Evolutionary conservation across 2,888 invertebrate genomes (phyloP).

Genomic region (Plusia festucae): DNA sequence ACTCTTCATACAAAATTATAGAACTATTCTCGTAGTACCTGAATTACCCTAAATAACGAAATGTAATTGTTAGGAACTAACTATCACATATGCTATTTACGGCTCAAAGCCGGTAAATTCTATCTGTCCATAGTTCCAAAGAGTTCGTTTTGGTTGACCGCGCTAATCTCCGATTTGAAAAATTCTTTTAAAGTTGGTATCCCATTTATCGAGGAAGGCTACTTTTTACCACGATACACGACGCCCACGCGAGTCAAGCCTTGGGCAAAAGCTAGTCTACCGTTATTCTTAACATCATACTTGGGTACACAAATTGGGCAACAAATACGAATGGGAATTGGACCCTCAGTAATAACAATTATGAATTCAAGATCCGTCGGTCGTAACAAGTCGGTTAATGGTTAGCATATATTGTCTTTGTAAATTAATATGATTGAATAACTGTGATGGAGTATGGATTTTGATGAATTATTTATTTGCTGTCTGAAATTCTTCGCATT

Average conservation of each 20-base stretch:
- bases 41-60: too few relatives aligned
- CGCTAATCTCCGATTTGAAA: too few relatives aligned
- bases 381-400: constrained; percentile 33
- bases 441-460: background rate
- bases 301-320: constrained; percentile 29
- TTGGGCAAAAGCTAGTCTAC: too few relatives aligned
- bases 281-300: background rate
- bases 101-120: background rate
- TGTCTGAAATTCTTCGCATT: background rate
- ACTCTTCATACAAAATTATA: too few relatives aligned
- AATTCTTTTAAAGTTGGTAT: too few relatives aligned
- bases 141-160: too few relatives aligned
- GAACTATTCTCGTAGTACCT: too few relatives aligned
- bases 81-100: background rate
- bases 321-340: constrained; percentile 32
- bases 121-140: too few relatives aligned
- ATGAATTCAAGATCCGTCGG: constrained; percentile 44
- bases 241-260: too few relatives aligned
- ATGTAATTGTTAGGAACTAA: background rate
- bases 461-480: background rate
- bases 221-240: too few relatives aligned
- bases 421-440: constrained; percentile 19
- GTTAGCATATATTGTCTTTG: constrained; percentile 34
- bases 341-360: constrained; percentile 40
- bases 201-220: too few relatives aligned